A percentile compares a stretch with the other conserved stretches of the same genome.
phyloP scores from a whole-genome alignment of 1,140 invertebrate genomes.

The Apolygus lucorum region DNA sequence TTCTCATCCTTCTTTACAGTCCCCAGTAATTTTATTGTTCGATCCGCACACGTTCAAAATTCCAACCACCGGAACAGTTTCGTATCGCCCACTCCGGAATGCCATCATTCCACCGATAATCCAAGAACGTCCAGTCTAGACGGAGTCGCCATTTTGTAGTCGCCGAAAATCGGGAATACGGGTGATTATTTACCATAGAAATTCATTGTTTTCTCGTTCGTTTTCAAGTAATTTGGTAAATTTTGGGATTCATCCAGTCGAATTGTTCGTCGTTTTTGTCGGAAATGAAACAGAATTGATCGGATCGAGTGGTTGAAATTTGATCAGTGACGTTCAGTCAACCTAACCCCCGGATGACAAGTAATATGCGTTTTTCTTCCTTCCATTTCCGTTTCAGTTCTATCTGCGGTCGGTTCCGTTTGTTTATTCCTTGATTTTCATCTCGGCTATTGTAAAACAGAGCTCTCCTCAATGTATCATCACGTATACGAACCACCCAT shows the following conservation, averaged over 20 bases:
- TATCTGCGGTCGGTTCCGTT: not conserved
- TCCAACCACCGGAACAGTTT: not conserved
- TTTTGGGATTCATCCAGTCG: too few species aligned
- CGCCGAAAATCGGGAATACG: slow-evolving; percentile 12
- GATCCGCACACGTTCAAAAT: not conserved
- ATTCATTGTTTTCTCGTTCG: too few species aligned
- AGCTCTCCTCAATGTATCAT: not conserved
- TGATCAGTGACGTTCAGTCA: not conserved
- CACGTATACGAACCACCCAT: not conserved
- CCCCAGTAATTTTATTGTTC: not conserved
- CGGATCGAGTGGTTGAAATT: not conserved
- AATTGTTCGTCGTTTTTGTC: too few species aligned
- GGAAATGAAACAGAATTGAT: too few species aligned
- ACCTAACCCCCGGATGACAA: too few species aligned
- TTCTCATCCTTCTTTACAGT: not conserved
- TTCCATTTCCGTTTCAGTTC: too few species aligned
- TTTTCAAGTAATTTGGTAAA: too few species aligned
- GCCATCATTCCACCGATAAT: too few species aligned
- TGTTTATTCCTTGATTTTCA: not conserved
- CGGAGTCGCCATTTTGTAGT: slow-evolving; percentile 25
- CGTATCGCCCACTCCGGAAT: not conserved
- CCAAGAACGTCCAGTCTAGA: slow-evolving; percentile 4
- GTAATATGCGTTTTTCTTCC: too few species aligned
- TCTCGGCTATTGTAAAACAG: not conserved
- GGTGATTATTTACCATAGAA: slow-evolving; percentile 12